Conservation (phyloP, 2,113 vertebrate genomes). For the Propithecus coquereli region DNA sequence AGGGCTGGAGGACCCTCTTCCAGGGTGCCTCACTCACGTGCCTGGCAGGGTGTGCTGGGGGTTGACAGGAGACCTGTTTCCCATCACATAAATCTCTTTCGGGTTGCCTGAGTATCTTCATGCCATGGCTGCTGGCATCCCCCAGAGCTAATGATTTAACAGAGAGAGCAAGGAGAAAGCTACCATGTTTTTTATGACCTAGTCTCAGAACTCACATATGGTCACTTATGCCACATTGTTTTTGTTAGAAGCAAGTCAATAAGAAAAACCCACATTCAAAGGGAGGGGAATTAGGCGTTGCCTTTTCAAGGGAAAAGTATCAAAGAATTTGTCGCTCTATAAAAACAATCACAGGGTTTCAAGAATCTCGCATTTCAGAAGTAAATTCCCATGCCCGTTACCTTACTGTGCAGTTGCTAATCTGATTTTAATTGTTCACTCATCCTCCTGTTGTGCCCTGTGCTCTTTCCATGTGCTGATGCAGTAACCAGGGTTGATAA, state of each 20-base stretch:
- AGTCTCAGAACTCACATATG: background rate
- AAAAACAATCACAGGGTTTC: background rate
- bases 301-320: background rate
- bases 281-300: background rate
- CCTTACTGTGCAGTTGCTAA: background rate
- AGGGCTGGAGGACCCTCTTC: background rate
- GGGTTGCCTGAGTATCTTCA: background rate
- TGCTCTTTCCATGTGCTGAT: background rate
- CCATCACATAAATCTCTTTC: background rate
- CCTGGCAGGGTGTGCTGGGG: background rate
- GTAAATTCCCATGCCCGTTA: background rate
- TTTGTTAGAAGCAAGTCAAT: background rate
- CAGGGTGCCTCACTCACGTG: background rate
- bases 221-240: background rate
- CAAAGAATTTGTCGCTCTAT: background rate
- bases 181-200: background rate
- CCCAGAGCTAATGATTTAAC: background rate
- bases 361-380: background rate
- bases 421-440: background rate
- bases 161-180: background rate
- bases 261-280: background rate
- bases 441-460: background rate
- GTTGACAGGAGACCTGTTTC: background rate
- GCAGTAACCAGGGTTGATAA: background rate
- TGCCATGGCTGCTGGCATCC: background rate